Percentiles rank a stretch among this genome's conserved stretches.
Conservation (phyloP, 2,113 vertebrate species). For the Scalopus aquaticus region DNA sequence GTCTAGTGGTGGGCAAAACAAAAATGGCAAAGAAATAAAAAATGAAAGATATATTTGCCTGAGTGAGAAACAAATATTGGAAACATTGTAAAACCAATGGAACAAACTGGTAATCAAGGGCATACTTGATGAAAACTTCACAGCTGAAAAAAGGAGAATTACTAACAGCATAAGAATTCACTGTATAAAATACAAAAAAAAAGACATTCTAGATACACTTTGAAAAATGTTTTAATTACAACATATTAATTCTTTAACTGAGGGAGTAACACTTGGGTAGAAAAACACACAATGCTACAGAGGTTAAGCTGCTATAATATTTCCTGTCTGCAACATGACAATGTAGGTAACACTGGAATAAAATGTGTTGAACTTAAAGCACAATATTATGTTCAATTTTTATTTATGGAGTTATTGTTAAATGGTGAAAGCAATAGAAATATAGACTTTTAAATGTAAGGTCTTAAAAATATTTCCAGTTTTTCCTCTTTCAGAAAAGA, state of each 20-base stretch:
- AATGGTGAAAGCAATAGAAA: not conserved
- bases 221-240: not conserved
- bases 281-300: not conserved
- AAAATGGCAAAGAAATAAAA: not conserved
- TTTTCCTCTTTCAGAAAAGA: conserved; percentile 13
- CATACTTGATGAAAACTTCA: not conserved
- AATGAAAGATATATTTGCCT: not conserved
- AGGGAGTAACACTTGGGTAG: not conserved
- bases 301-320: not conserved
- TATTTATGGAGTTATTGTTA: conserved; percentile 11
- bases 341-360: not conserved
- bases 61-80: not conserved
- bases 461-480: not conserved
- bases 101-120: not conserved
- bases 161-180: not conserved
- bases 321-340: not conserved
- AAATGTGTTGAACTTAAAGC: not conserved
- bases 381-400: not conserved
- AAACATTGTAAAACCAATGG: not conserved
- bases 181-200: not conserved
- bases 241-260: not conserved
- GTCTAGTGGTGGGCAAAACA: not conserved
- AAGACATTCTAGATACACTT: not conserved
- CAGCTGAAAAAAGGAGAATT: not conserved
- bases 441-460: not conserved